Conservation (phyloP, 2,888 invertebrate species). For the Thera obeliscata region DNA sequence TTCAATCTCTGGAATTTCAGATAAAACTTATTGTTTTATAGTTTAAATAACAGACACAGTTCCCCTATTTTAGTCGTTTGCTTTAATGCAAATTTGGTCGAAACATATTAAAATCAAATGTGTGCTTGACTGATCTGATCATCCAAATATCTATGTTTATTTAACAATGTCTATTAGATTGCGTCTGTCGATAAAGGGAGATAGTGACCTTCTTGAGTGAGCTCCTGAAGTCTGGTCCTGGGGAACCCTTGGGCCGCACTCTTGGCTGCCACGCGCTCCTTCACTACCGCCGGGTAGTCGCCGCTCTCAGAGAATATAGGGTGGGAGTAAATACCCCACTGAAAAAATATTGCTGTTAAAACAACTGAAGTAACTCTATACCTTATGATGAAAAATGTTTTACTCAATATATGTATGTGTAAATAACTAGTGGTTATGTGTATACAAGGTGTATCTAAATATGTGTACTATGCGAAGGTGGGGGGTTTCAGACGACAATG, state of each 20-base stretch:
- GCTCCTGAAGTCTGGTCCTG: constrained; percentile 56
- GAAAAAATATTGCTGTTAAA: constrained; percentile 31
- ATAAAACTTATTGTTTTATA: neutral
- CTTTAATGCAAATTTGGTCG: too few species aligned
- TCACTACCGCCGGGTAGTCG: constrained; percentile 73
- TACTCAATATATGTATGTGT: too few species aligned
- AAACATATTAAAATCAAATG: too few species aligned
- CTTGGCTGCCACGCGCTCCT: constrained; percentile 55
- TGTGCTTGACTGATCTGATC: too few species aligned
- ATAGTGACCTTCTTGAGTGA: constrained; percentile 18
- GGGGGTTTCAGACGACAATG: too few species aligned
- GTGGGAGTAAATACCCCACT: constrained; percentile 73
- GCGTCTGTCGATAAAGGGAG: neutral
- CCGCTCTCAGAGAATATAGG: constrained; percentile 78
- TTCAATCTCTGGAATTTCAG: constrained; percentile 52
- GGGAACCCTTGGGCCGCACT: constrained; percentile 66
- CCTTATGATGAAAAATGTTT: too few species aligned
- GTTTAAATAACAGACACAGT: too few species aligned
- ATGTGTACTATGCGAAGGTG: too few species aligned
- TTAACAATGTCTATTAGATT: neutral
- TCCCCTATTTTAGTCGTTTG: too few species aligned
- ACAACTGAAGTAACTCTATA: too few species aligned
- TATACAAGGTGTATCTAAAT: too few species aligned
- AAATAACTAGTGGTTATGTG: too few species aligned
- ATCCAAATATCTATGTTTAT: neutral